Percentiles rank a stretch among this genome's conserved stretches.
phyloP scores from a whole-genome alignment of 2,888 invertebrate species.

The Corbicula japonica region DNA sequence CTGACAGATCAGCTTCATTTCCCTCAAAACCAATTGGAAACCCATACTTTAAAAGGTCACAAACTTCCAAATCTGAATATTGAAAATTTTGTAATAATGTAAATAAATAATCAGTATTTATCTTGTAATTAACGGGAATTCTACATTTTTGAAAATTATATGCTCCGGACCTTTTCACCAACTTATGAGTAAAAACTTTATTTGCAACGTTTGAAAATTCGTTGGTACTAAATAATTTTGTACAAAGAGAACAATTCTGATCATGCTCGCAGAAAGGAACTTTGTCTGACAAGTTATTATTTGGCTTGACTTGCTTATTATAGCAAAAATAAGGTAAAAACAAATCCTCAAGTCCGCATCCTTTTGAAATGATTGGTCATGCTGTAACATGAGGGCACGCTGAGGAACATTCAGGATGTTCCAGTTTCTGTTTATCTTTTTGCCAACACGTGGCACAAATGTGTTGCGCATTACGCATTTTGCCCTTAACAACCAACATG shows the following conservation, averaged over 20 bases:
- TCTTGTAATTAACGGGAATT: not conserved
- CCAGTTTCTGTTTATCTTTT: slow-evolving; percentile 14
- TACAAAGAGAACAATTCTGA: too few relatives aligned
- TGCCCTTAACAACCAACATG: slow-evolving; percentile 15
- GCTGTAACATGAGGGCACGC: slow-evolving; percentile 8
- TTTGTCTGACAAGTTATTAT: too few relatives aligned
- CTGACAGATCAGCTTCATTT: not conserved
- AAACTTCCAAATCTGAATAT: not conserved
- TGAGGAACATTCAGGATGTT: slow-evolving; percentile 30
- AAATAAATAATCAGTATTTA: not conserved
- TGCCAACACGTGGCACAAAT: slow-evolving; percentile 34
- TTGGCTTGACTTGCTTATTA: too few relatives aligned
- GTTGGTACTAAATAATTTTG: too few relatives aligned
- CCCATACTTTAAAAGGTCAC: not conserved
- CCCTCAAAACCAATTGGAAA: not conserved
- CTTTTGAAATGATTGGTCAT: too few relatives aligned
- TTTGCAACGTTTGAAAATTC: too few relatives aligned
- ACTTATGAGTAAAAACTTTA: too few relatives aligned
- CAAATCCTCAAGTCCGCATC: too few relatives aligned
- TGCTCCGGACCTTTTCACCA: not conserved
- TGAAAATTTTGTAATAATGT: not conserved
- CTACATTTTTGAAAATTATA: not conserved
- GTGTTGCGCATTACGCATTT: slow-evolving; percentile 21
- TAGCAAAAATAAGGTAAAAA: too few relatives aligned
- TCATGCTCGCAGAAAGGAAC: too few relatives aligned